Evolutionary conservation across 1,140 invertebrate species (phyloP).

Genomic region (Goniozus legneri): DNA sequence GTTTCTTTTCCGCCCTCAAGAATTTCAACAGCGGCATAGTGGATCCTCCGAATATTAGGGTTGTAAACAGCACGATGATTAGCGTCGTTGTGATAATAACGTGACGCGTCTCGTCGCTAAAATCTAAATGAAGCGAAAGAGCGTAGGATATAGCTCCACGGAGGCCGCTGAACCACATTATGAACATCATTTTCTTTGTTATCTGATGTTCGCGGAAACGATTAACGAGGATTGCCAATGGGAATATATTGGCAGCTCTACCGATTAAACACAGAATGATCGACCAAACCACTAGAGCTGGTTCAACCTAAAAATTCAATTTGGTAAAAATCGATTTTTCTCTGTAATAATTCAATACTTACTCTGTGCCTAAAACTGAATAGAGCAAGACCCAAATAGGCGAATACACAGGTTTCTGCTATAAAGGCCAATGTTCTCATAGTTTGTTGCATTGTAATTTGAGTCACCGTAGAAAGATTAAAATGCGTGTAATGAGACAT

Average conservation of each 20-base stretch:
- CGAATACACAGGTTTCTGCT: slow-evolving; percentile 98
- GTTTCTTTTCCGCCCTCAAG: slow-evolving; percentile 66
- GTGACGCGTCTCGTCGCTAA: slow-evolving; percentile 88
- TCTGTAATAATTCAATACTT: slow-evolving; percentile 11
- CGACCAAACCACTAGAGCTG: slow-evolving; percentile 88
- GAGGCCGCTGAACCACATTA: slow-evolving; percentile 99
- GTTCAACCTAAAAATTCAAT: slow-evolving; percentile 57
- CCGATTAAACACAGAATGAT: slow-evolving; percentile 89
- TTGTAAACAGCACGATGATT: slow-evolving; percentile 95
- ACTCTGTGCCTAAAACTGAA: slow-evolving; percentile 90
- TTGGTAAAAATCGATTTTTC: neutral
- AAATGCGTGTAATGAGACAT: slow-evolving; percentile 99
- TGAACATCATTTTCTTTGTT: slow-evolving; percentile 97
- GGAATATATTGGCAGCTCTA: slow-evolving; percentile 95
- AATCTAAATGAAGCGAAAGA: slow-evolving; percentile 91
- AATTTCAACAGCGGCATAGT: slow-evolving; percentile 95
- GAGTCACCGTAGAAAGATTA: slow-evolving; percentile 96
- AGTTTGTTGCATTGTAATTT: slow-evolving; percentile 99
- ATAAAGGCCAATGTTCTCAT: slow-evolving; percentile 97
- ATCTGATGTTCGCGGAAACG: slow-evolving; percentile 97
- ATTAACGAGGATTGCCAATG: slow-evolving; percentile 89
- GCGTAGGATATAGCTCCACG: slow-evolving; percentile 98
- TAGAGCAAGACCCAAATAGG: slow-evolving; percentile 95
- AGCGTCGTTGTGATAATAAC: slow-evolving; percentile 96
- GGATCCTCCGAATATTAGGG: slow-evolving; percentile 90